Percentiles rank a stretch among this genome's conserved stretches.
These are phyloP conservation scores for Baryphthengus martii DNA, from an alignment of 2,113 vertebrate species.

Conservation along the genomic window DNA sequence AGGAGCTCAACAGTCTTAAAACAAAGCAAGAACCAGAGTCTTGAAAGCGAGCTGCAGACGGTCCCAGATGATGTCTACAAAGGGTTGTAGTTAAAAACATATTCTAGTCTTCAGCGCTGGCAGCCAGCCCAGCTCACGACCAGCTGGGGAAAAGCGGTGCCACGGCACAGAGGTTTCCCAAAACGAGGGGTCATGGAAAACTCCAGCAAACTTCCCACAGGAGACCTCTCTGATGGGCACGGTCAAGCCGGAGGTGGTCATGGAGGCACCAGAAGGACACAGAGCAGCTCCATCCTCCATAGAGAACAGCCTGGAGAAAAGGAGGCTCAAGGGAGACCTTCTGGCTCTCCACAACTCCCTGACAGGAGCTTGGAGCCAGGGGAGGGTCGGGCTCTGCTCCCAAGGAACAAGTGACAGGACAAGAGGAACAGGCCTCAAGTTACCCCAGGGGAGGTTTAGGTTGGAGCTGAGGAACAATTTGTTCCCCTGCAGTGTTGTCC, in stretches of 20 bases:
- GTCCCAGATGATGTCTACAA: not conserved
- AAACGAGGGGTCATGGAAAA: not conserved
- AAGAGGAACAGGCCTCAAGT: not conserved
- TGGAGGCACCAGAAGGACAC: fast-evolving
- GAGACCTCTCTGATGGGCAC: not conserved
- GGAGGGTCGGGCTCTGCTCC: not conserved
- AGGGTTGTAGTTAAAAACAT: not conserved
- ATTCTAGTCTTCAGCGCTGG: not conserved
- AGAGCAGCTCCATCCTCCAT: not conserved
- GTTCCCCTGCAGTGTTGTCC: too few species aligned
- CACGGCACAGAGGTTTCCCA: not conserved
- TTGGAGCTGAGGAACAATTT: too few species aligned
- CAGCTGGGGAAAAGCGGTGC: not conserved
- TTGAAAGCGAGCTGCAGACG: not conserved
- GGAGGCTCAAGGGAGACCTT: not conserved
- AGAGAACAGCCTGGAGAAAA: not conserved
- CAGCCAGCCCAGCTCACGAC: not conserved
- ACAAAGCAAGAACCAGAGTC: not conserved
- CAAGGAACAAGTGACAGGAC: not conserved
- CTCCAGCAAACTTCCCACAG: not conserved
- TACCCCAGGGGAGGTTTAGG: too few species aligned
- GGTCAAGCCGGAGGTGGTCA: fast-evolving
- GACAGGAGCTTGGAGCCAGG: not conserved
- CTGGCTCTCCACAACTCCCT: not conserved
- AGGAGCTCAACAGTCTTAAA: not conserved